phyloP scores from a whole-genome alignment of 2,888 invertebrate species.

The Ornithoptera priamus region DNA sequence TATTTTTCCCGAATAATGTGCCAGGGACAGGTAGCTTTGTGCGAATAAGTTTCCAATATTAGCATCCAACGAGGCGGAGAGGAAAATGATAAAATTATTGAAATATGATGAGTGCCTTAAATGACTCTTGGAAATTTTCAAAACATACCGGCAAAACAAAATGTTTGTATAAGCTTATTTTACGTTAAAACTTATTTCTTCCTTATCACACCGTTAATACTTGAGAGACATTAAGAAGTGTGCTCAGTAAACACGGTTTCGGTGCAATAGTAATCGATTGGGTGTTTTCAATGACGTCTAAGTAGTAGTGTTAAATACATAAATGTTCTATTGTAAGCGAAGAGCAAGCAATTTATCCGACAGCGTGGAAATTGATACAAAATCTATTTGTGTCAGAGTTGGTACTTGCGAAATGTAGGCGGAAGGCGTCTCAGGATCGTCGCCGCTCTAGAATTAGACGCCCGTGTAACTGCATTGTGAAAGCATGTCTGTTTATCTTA shows the following conservation, averaged over 20 bases:
- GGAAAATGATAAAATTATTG: conserved; percentile 28
- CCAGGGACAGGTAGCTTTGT: conserved; percentile 51
- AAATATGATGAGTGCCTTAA: conserved; percentile 22
- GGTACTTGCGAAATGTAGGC: conserved; percentile 54
- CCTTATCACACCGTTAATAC: background rate
- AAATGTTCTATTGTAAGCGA: conserved; percentile 28
- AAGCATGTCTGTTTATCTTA: conserved; percentile 33
- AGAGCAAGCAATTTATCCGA: conserved; percentile 31
- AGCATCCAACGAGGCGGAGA: conserved; percentile 29
- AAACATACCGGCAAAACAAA: background rate
- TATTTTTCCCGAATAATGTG: conserved; percentile 64
- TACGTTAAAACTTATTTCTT: background rate
- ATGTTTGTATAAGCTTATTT: background rate
- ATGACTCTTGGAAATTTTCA: conserved; percentile 5
- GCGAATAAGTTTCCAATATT: conserved; percentile 53
- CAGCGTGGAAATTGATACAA: conserved; percentile 30
- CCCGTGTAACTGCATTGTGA: conserved; percentile 26
- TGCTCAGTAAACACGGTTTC: background rate
- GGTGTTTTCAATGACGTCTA: conserved; percentile 16
- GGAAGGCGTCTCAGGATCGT: conserved; percentile 46
- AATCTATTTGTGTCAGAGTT: conserved; percentile 49
- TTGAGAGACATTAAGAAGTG: background rate
- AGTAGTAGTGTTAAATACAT: conserved; percentile 20
- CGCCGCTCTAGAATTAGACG: conserved; percentile 44
- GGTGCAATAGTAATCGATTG: conserved; percentile 14